phyloP scores from a whole-genome alignment of 2,113 vertebrate species.

The Stigmatopora argus region DNA sequence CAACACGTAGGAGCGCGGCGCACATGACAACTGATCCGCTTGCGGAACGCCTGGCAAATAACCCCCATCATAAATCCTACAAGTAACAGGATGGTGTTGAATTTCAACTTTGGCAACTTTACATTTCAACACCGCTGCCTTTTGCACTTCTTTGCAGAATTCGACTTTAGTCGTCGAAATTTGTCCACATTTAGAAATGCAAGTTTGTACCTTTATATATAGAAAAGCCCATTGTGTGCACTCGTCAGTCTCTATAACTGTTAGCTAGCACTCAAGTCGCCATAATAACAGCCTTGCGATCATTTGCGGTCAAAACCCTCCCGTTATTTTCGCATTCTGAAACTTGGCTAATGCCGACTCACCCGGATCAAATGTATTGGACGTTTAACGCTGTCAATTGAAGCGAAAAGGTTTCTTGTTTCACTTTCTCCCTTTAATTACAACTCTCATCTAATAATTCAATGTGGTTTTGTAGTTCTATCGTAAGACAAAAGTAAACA shows the following conservation, averaged over 20 bases:
- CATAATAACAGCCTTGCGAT: conserved; percentile 48
- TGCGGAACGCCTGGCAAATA: background rate
- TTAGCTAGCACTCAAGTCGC: conserved; percentile 15
- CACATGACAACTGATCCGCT: background rate
- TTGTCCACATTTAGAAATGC: conserved; percentile 21
- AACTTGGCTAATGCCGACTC: conserved; percentile 29
- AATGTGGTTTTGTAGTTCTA: conserved; percentile 36
- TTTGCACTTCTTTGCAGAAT: conserved; percentile 20
- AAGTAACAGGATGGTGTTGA: conserved; percentile 9
- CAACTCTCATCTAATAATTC: conserved; percentile 15
- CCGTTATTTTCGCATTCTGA: conserved; percentile 49
- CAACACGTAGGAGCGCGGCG: background rate
- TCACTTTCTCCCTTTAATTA: conserved; percentile 1
- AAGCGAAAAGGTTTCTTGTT: background rate
- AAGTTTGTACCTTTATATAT: conserved; percentile 35
- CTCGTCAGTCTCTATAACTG: conserved; percentile 19
- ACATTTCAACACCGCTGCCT: conserved; percentile 15
- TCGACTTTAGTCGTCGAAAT: conserved; percentile 16
- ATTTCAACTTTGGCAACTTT: conserved; percentile 16
- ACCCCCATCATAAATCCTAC: background rate
- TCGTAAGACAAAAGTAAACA: conserved; percentile 21
- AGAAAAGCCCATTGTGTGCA: conserved; percentile 39
- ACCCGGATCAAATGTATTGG: conserved; percentile 10
- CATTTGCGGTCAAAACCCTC: conserved; percentile 36
- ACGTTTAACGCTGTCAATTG: too few relatives aligned